Base-by-base conservation (phyloP, 2,888 invertebrate species). In the Rhopalosiphum nymphaeae region DNA sequence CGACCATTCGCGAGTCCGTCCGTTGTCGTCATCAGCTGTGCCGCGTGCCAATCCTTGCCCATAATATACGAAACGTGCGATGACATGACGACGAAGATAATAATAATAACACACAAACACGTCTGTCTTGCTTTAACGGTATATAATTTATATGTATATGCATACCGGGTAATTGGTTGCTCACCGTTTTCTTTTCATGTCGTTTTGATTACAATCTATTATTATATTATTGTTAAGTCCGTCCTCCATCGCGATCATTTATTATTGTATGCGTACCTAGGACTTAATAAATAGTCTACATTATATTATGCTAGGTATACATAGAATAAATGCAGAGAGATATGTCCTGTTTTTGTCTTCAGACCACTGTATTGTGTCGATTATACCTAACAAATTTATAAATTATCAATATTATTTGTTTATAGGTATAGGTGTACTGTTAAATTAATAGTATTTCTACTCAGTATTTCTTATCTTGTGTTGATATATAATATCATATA, bases 31-130 rank as follows among this genome's bases (percentile, higher is more conserved):
- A 53, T 87, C 91, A 91, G 88, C 92, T 53, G 84, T 56, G 88
- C 92, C 92, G 92, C 88, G 87, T 49, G 67, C 87, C 87, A n/a
- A 36, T 67, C 67, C 61, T 92, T 16, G 86, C 86, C 13, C 92
- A 78, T 36, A 78, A 78, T 78, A 78, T 36, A 42, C 92, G 26
- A 61, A 78, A 78, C 78, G n/a, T n/a, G 13, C 67, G 36, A 78
- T 78, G 67, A 78, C 67, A 78, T 36, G 67, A 78, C 67, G 36
- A 78, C 67, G n/a, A 67, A 13, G 67, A 78, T n/a, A n/a, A 61
- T n/a, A 16, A 61, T n/a, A 61, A 61, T 29, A 29, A 61, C 36
- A 46, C 91, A n/a, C 91, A 26, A 29, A 57, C 85, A 56, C 91
- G 78, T 84, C 46, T 44, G 85, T 53, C 56, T 46, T 13, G 61